phyloP scores from a whole-genome alignment of 2,797 vertebrate genomes.

The Chaetophractus vellerosus region DNA sequence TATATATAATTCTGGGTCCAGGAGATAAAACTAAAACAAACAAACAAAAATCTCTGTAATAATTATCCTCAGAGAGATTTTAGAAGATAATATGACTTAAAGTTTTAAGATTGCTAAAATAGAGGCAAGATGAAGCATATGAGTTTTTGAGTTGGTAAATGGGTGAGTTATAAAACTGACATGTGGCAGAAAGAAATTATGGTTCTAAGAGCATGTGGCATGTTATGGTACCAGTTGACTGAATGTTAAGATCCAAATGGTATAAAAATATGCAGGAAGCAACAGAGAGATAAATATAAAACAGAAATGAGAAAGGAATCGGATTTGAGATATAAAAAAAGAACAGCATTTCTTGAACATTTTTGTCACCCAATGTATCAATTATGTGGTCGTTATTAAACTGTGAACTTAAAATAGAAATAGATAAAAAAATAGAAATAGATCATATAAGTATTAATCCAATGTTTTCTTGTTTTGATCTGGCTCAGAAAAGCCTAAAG shows the following conservation, averaged over 20 bases:
- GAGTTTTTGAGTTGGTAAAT: background rate
- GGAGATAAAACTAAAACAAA: conserved; percentile 30
- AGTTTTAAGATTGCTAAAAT: background rate
- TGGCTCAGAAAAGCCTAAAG: background rate
- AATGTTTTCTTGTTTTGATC: background rate
- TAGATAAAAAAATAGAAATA: background rate
- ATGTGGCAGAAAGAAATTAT: background rate
- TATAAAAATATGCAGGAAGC: background rate
- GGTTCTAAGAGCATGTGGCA: background rate
- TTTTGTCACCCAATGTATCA: background rate
- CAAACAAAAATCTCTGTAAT: conserved; percentile 8
- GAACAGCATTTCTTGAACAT: background rate
- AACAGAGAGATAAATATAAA: background rate
- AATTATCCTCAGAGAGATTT: conserved; percentile 33
- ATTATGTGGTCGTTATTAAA: conserved; percentile 1
- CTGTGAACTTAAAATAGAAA: background rate
- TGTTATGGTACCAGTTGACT: background rate
- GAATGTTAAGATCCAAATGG: background rate
- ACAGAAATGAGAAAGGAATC: background rate
- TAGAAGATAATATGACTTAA: conserved; percentile 14
- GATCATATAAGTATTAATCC: background rate
- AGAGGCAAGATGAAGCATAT: background rate
- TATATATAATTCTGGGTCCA: background rate
- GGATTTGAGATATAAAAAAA: background rate
- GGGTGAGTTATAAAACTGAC: background rate